Conservation (phyloP, 2,113 vertebrate genomes). For the Dicerorhinus sumatrensis region DNA sequence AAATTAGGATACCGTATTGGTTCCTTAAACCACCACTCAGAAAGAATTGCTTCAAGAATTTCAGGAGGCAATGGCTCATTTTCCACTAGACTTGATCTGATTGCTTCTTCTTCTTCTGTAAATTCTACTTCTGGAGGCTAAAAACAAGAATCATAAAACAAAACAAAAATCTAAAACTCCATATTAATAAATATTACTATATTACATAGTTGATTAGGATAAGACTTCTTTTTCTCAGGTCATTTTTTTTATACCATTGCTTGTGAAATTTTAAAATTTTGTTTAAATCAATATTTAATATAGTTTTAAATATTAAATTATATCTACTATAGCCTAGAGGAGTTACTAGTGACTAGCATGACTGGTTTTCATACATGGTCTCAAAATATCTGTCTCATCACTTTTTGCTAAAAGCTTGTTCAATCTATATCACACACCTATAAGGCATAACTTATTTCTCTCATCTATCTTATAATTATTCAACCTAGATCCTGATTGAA, state of each 20-base stretch:
- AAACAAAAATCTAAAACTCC: background rate
- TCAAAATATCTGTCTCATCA: background rate
- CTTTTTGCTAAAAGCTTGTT: conserved; percentile 29
- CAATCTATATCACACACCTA: background rate
- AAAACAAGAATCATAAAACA: conserved; percentile 56
- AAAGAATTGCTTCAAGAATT: conserved; percentile 90
- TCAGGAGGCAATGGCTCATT: conserved; percentile 87
- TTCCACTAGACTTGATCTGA: conserved; percentile 90
- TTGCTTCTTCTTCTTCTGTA: conserved; percentile 92
- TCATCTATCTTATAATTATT: conserved; percentile 7
- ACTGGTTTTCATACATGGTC: background rate
- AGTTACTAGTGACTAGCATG: background rate
- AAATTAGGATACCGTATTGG: conserved; percentile 91
- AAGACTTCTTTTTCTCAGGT: background rate
- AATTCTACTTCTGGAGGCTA: conserved; percentile 84
- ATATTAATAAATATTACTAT: background rate
- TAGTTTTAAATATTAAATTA: conserved; percentile 7
- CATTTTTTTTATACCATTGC: background rate
- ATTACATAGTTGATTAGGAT: background rate
- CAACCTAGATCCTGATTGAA: background rate
- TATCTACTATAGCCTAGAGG: background rate
- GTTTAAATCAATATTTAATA: background rate
- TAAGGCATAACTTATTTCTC: conserved; percentile 32
- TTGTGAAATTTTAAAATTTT: conserved; percentile 51
- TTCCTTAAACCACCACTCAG: conserved; percentile 94